These are phyloP conservation scores for Ophion ventricosus DNA, from an alignment of 2,888 invertebrate species.

Conservation along the genomic window DNA sequence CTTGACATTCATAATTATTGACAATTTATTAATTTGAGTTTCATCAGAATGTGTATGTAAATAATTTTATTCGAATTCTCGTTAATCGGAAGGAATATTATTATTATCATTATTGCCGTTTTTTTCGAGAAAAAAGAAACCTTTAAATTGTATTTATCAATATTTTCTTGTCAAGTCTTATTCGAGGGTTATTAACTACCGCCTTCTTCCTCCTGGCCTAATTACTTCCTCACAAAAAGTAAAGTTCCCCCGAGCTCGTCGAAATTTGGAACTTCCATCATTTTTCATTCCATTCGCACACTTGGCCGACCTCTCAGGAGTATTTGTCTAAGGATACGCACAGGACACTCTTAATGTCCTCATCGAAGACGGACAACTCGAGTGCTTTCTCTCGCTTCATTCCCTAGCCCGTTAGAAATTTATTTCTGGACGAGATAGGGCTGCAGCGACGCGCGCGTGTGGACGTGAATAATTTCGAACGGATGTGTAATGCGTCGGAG, in stretches of 20 bases:
- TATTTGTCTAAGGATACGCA: slow-evolving; percentile 12
- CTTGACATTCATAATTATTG: too few species aligned
- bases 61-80: too few species aligned
- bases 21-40: too few species aligned
- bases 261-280: background rate
- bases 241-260: background rate
- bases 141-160: background rate
- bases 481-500: slow-evolving; percentile 51
- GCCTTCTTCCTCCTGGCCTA: background rate
- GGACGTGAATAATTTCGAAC: slow-evolving; percentile 65
- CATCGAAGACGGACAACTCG: slow-evolving; percentile 18
- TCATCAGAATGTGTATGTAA: too few species aligned
- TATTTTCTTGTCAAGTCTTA: background rate
- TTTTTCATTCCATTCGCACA: background rate
- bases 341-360: slow-evolving; percentile 22
- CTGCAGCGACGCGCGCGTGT: slow-evolving; percentile 51
- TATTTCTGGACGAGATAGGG: slow-evolving; percentile 68
- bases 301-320: background rate
- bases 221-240: background rate
- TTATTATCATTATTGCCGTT: background rate
- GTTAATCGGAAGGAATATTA: too few species aligned
- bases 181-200: background rate
- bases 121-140: background rate
- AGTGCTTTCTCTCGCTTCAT: slow-evolving; percentile 35
- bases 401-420: slow-evolving; percentile 59